A percentile compares a stretch with the other conserved stretches of the same genome.
Evolutionary conservation across 1,140 invertebrate species (phyloP).

Genomic region (Zaprionus inermis): DNA sequence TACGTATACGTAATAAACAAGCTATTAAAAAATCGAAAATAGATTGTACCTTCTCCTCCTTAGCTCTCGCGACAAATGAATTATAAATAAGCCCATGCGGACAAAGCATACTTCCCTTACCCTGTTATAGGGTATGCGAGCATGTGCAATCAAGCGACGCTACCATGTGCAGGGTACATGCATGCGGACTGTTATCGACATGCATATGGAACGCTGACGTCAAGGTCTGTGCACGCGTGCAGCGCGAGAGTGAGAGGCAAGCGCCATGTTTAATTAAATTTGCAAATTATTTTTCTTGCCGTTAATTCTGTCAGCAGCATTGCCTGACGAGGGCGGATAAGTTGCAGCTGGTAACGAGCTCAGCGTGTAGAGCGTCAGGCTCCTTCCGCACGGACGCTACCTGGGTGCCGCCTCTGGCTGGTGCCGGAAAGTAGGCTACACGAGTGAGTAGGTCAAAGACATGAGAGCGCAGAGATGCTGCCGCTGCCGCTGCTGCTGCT

Average conservation of each 20-base stretch:
- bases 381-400: conserved; percentile 41
- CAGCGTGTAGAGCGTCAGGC: conserved; percentile 39
- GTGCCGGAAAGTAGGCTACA: conserved; percentile 71
- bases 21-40: too few relatives aligned
- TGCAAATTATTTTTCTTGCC: conserved; percentile 72
- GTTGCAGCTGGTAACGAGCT: conserved; percentile 22
- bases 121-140: not conserved
- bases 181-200: conserved; percentile 2
- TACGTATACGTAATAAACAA: too few relatives aligned
- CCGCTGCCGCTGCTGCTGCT: conserved; percentile 9
- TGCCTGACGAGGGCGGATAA: conserved; percentile 29
- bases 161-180: not conserved
- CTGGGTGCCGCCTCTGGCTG: not conserved
- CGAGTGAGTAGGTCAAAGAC: conserved; percentile 72
- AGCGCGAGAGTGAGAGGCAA: not conserved
- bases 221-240: conserved; percentile 27
- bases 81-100: not conserved
- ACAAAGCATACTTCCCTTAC: not conserved
- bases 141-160: not conserved
- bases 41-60: too few relatives aligned
- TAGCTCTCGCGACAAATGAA: not conserved
- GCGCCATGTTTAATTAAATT: conserved; percentile 70
- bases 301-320: conserved; percentile 75
- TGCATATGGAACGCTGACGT: conserved; percentile 44
- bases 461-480: conserved; percentile 52